phyloP scores from a whole-genome alignment of 1,140 invertebrate genomes.

The Drosophila nigrodunni region DNA sequence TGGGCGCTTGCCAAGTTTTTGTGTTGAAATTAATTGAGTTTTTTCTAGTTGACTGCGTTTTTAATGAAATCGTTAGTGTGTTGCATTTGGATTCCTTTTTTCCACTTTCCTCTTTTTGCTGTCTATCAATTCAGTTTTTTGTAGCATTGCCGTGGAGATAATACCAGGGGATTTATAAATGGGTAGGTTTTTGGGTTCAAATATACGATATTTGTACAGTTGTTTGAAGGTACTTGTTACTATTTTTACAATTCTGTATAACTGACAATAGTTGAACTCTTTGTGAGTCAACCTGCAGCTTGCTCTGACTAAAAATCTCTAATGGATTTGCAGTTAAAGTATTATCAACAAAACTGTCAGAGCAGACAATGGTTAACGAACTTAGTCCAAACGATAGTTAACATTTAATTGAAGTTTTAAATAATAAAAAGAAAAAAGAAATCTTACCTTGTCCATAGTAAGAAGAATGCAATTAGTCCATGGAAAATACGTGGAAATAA shows the following conservation, averaged over 20 bases:
- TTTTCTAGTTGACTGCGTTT: constrained; percentile 83
- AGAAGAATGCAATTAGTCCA: constrained; percentile 59
- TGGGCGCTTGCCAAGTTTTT: constrained; percentile 53
- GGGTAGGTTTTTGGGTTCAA: constrained; percentile 28
- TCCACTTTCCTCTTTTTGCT: constrained; percentile 30
- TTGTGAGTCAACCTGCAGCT: constrained; percentile 11
- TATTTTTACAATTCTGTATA: background rate
- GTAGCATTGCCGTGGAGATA: constrained; percentile 74
- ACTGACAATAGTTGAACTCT: background rate
- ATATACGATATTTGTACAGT: constrained; percentile 56
- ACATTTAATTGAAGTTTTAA: constrained; percentile 22
- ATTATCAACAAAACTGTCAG: constrained; percentile 18
- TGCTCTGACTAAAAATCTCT: background rate
- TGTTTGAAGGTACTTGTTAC: constrained; percentile 34
- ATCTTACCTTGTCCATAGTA: background rate
- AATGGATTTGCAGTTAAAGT: constrained; percentile 12
- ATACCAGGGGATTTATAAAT: constrained; percentile 56
- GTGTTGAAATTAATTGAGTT: constrained; percentile 80
- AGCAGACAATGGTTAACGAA: constrained; percentile 13
- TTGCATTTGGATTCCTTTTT: constrained; percentile 56
- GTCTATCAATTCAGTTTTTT: constrained; percentile 31
- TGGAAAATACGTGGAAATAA: constrained; percentile 57
- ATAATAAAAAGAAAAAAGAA: constrained; percentile 2
- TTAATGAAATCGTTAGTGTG: constrained; percentile 83
- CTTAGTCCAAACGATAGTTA: background rate